Base-by-base conservation (phyloP, 2,113 vertebrate genomes). In the Trinectes maculatus region DNA sequence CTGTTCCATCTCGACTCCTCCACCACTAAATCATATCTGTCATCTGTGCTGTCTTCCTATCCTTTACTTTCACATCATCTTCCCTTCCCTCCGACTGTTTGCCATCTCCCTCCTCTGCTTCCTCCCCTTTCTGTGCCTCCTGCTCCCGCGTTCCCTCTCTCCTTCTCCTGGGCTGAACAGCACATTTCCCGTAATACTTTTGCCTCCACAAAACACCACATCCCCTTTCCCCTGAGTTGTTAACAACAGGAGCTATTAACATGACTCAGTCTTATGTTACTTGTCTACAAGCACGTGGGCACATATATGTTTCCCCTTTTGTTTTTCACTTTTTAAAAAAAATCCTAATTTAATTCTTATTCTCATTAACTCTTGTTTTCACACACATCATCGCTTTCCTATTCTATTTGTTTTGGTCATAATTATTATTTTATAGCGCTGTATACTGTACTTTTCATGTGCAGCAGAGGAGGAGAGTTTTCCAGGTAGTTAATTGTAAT, bases 191-290 rank as follows among this genome's bases (percentile, higher is more conserved):
- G 88, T 91, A 90, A 93, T 87, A 80, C 87, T 80, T 74, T 40
- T 82, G 55, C 76, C 80, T 88, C 85, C 80, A 66, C 84, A 60
- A 90, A 90, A 90, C 88, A 90, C 88, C 86, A 85, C 85, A 79
- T 85, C 84, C 85, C 81, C 21, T 80, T 87, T 86, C 86, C 83
- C 85, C 88, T 70, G 59, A 89, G 86, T 88, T 91, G 87, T 91
- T 92, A 92, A 92, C 85, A 90, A 90, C 88, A 73, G 89, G 69
- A 86, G 85, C 87, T 88, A 89, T 93, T 89, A 91, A 89, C 82
- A 85, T 91, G 85, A 82, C 83, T 87, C 71, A 77, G 79, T 87
- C 88, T 89, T 84, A 86, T 89, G 88, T 86, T 87, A 65, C 74
- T 76, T 64, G 73, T 87, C 83, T 82, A 79, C 67, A 74, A 74